Evolutionary conservation across 2,888 invertebrate species (phyloP), one percentile per base, ranked within the genome.

Genomic region (Phlogophora meticulosa): DNA sequence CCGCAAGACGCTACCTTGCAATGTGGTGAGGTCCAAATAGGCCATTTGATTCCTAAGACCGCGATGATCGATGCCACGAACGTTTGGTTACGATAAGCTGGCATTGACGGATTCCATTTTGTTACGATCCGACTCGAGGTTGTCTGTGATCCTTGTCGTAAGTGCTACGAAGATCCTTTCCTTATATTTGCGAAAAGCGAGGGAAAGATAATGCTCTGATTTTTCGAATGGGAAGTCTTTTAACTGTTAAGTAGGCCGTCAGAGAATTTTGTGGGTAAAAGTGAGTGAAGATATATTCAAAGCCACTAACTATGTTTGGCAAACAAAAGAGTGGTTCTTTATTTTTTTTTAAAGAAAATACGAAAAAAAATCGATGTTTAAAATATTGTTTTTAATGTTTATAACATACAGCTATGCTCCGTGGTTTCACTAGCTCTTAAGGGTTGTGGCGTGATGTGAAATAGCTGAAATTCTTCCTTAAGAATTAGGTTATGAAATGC

Each of bases 81-180:
- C 74, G 46, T 58, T 77, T 34, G 42, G 53, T 40, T 4, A 4
- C 45, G 67, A 62, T 78, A 78, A 67, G 59, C 74, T 56, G 59
- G 49, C 66, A 56, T 17, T 78, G 76, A 78, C 73, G 46, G 48
- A 76, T 76, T 46, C 59, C 74, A 57, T 76, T 76, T 60, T 59
- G 52, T 57, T 36, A 62, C 72, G 58, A 66, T 72, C 46, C 56
- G 45, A 66, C 66, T 72, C 42, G 49, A 52, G 34, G 15, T 46
- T 62, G 40, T 58, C 55, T 36, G 10, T 28, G 65, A 72, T 76
- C 40, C 36, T 55, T 51, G 38, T 34, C 51, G 13, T 55, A 55
- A 53, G 42, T 36, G 63, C 63, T 52, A n/a, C 24, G 32, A 34
- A 24, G 32, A 53, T 51, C 28, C 20, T 52, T 42, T 71, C 49